Evolutionary conservation across 92 coral and sea anemone genomes (phyloP).

Genomic region (Meandrina meandrites): DNA sequence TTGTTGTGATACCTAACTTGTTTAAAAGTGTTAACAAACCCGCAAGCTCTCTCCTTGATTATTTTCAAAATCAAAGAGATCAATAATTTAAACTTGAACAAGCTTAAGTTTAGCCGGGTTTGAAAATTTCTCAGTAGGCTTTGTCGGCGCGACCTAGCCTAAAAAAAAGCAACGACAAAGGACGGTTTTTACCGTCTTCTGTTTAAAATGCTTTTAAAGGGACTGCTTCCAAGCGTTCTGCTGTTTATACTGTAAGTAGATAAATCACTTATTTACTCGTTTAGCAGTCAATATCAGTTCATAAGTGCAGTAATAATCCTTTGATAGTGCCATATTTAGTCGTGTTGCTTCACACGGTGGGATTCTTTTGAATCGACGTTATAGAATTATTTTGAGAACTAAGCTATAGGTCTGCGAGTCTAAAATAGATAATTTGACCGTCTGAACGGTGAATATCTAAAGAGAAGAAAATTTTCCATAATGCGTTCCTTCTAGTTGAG

Average conservation of each 20-base stretch:
- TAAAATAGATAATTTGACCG: not conserved
- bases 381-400: not conserved
- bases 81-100: conserved; percentile 25
- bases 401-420: not conserved
- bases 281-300: not conserved
- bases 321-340: not conserved
- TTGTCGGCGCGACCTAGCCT: conserved; percentile 30
- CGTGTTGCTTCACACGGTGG: not conserved
- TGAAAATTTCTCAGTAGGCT: conserved; percentile 12
- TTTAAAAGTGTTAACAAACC: conserved; percentile 4
- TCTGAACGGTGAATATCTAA: not conserved
- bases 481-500: not conserved
- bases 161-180: conserved; percentile 7
- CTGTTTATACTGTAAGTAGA: conserved; percentile 49
- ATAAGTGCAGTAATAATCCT: not conserved
- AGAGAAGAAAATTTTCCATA: not conserved
- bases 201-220: conserved; percentile 19
- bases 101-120: not conserved
- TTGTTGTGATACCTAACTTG: conserved; percentile 1
- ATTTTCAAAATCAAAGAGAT: conserved; percentile 32
- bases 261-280: not conserved
- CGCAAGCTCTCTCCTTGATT: not conserved
- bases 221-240: conserved; percentile 18
- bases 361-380: not conserved
- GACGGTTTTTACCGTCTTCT: conserved; percentile 47